A percentile compares a stretch with the other conserved stretches of the same genome.
Evolutionary conservation across 2,888 invertebrate genomes (phyloP).

Genomic region (Drosophila cognata): DNA sequence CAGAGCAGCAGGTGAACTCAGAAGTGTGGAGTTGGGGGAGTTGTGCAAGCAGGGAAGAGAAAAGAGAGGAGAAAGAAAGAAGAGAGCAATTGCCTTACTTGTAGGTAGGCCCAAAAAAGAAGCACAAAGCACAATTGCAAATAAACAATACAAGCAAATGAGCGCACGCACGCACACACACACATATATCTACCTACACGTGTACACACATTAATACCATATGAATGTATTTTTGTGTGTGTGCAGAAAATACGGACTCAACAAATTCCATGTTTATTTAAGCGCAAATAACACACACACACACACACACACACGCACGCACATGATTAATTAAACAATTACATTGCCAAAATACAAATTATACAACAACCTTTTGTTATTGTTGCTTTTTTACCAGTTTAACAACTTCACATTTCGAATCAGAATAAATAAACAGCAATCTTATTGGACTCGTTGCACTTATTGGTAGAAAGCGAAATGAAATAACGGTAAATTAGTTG

Average conservation of each 20-base stretch:
- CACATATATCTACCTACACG: constrained; percentile 8
- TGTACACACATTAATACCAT: background rate
- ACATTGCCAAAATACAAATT: constrained; percentile 40
- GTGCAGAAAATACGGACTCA: constrained; percentile 39
- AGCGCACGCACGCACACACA: constrained; percentile 15
- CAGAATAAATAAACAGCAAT: constrained; percentile 15
- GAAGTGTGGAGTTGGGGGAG: constrained; percentile 39
- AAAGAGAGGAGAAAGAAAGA: constrained; percentile 17
- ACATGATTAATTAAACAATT: constrained; percentile 64
- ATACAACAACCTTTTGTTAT: constrained; percentile 11
- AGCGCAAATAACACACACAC: constrained; percentile 58
- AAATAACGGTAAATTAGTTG: constrained; percentile 19
- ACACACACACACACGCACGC: constrained; percentile 12
- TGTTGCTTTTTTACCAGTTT: constrained; percentile 15
- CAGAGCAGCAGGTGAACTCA: constrained; percentile 48
- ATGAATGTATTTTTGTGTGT: constrained; percentile 3
- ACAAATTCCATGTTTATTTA: constrained; percentile 69
- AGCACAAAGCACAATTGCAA: constrained; percentile 61
- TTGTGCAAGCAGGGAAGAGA: constrained; percentile 35
- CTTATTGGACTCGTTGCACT: constrained; percentile 21
- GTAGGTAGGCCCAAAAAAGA: constrained; percentile 44
- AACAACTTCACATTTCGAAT: constrained; percentile 7
- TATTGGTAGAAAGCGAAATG: constrained; percentile 1
- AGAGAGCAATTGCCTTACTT: constrained; percentile 32
- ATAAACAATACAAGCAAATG: constrained; percentile 60